Conservation (phyloP, 2,888 invertebrate species). For the Philonicus albiceps region DNA sequence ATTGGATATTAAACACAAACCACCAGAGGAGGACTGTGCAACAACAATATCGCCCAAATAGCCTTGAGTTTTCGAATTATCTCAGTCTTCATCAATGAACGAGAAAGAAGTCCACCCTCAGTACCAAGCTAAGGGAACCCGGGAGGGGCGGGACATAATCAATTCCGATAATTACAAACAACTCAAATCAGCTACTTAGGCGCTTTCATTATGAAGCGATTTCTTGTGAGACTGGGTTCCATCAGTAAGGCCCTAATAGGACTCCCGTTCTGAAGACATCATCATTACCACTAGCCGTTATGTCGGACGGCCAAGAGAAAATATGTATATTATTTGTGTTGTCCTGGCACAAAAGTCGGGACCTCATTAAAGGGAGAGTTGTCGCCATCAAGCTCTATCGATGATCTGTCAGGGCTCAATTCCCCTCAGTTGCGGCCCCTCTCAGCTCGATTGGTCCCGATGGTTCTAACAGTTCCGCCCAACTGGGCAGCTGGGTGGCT, state of each 20-base stretch:
- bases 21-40: neutral
- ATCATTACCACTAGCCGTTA: conserved; percentile 19
- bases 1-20: neutral
- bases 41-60: neutral
- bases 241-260: neutral
- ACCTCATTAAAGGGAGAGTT: conserved; percentile 37
- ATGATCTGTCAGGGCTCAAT: conserved; percentile 39
- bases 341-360: conserved; percentile 23
- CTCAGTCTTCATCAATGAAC: conserved; percentile 7
- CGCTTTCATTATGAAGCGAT: conserved; percentile 39
- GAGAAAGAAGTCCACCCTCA: neutral
- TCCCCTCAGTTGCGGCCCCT: conserved; percentile 4
- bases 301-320: neutral
- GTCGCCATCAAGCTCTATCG: conserved; percentile 40
- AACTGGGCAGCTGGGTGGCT: neutral
- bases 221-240: neutral
- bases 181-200: conserved; percentile 34
- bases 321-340: conserved; percentile 5
- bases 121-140: neutral
- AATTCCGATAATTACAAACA: conserved; percentile 38
- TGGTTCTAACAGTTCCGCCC: conserved; percentile 14
- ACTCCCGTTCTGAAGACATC: neutral
- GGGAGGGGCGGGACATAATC: neutral
- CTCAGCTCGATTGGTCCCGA: conserved; percentile 35
- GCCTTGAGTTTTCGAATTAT: neutral